These are phyloP conservation scores for Stratiomys singularior DNA, from an alignment of 2,888 invertebrate species.

Conservation along the genomic window DNA sequence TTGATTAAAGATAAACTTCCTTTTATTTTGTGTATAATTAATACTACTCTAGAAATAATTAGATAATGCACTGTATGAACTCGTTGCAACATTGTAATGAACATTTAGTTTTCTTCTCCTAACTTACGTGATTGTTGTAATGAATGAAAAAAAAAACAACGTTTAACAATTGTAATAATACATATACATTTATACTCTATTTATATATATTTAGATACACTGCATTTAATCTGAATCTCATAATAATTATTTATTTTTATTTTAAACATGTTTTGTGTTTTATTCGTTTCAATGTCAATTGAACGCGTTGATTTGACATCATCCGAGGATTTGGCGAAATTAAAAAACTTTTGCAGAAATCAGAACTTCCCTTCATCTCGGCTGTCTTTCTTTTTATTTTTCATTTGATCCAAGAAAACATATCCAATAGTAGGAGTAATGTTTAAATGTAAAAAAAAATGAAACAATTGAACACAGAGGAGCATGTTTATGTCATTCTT, in stretches of 20 bases:
- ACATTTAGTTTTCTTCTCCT: neutral
- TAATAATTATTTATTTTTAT: constrained; percentile 39
- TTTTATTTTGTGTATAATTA: neutral
- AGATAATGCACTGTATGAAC: neutral
- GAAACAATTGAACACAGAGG: no score
- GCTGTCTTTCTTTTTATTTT: neutral
- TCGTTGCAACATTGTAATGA: neutral
- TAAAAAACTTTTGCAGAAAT: no score
- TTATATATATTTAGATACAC: constrained; percentile 39
- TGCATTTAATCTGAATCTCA: constrained; percentile 43
- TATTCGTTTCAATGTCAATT: neutral
- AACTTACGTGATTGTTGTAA: neutral
- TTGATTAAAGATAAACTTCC: neutral
- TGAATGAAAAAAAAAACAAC: neutral
- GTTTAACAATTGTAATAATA: constrained; percentile 12
- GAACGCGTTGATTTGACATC: no score
- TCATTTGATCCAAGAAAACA: neutral
- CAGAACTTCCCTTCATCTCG: no score
- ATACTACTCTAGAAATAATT: neutral
- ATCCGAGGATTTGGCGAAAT: no score
- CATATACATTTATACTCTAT: constrained; percentile 39
- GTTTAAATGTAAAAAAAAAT: no score
- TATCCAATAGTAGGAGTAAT: no score
- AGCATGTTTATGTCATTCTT: no score
- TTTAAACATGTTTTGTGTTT: constrained; percentile 25